Percentiles rank a stretch among this genome's conserved stretches.
phyloP scores from a whole-genome alignment of 2,888 invertebrate species.

The Hirtodrosophila cameraria region DNA sequence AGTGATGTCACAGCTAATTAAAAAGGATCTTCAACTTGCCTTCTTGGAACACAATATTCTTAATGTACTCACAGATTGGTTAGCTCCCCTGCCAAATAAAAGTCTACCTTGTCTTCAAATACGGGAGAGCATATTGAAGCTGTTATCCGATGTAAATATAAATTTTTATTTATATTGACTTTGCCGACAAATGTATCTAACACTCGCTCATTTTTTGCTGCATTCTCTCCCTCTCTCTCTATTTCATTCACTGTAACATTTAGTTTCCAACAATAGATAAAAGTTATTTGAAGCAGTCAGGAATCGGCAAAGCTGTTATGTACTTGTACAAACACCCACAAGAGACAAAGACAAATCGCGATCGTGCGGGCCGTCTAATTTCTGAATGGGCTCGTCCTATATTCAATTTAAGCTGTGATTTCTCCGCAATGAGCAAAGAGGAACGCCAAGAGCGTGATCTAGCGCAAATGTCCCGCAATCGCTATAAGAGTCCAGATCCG shows the following conservation, averaged over 20 bases:
- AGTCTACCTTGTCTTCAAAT: slow-evolving; percentile 97
- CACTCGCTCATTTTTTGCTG: no score
- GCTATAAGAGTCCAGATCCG: slow-evolving; percentile 83
- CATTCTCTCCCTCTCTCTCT: neutral
- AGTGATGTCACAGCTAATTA: slow-evolving; percentile 96
- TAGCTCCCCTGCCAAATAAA: slow-evolving; percentile 98
- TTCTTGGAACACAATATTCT: slow-evolving; percentile 98
- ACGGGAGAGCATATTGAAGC: slow-evolving; percentile 92
- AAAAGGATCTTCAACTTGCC: slow-evolving; percentile 97
- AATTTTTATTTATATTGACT: no score
- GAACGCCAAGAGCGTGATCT: slow-evolving; percentile 96
- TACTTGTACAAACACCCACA: slow-evolving; percentile 99
- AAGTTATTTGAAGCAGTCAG: slow-evolving; percentile 95
- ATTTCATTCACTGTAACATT: neutral
- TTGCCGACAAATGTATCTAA: no score
- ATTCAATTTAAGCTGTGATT: slow-evolving; percentile 97
- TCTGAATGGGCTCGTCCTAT: slow-evolving; percentile 99
- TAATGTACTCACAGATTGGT: slow-evolving; percentile 97
- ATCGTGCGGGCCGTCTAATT: slow-evolving; percentile 95
- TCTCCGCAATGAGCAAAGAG: slow-evolving; percentile 95
- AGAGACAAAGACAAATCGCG: slow-evolving; percentile 96
- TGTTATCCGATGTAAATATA: slow-evolving; percentile 88
- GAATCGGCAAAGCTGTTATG: slow-evolving; percentile 99
- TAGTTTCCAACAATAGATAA: slow-evolving; percentile 94
- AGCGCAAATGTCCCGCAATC: slow-evolving; percentile 89